A percentile compares a stretch with the other conserved stretches of the same genome.
Evolutionary conservation across 2,888 invertebrate species (phyloP).

Genomic region (Carpatolechia fugitivella): DNA sequence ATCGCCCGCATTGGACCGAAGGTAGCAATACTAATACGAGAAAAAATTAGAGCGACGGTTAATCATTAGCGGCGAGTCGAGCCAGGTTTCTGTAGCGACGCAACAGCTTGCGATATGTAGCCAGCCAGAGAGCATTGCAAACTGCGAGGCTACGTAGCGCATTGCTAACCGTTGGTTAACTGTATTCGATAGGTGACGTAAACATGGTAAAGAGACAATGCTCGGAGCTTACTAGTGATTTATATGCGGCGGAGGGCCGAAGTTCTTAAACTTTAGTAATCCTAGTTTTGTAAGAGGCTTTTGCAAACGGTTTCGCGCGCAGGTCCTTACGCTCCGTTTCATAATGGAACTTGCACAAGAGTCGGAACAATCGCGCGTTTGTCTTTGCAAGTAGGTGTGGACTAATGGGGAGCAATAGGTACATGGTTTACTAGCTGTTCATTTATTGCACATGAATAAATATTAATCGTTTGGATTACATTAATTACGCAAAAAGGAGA

Average conservation of each 20-base stretch:
- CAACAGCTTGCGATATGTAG: conserved; percentile 76
- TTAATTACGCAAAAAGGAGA: not conserved
- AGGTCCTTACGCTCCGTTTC: conserved; percentile 65
- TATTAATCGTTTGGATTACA: not conserved
- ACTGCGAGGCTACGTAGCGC: conserved; percentile 52
- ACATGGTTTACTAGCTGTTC: conserved; percentile 15
- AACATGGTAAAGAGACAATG: conserved; percentile 58
- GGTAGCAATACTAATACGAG: conserved; percentile 2
- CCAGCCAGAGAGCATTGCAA: conserved; percentile 58
- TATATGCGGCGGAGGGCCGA: conserved; percentile 41
- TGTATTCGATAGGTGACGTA: conserved; percentile 62
- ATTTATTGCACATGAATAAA: conserved; percentile 1
- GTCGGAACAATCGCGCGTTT: conserved; percentile 51
- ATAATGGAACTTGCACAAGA: conserved; percentile 64
- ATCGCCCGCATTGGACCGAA: conserved; percentile 26
- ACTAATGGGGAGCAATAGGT: conserved; percentile 19
- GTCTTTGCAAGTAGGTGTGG: conserved; percentile 36
- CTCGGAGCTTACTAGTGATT: conserved; percentile 42
- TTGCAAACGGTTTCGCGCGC: conserved; percentile 54
- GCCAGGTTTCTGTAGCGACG: conserved; percentile 47
- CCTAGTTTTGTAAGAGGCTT: conserved; percentile 59
- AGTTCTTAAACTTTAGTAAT: conserved; percentile 47
- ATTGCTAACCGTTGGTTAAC: conserved; percentile 68
- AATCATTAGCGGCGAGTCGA: conserved; percentile 55
- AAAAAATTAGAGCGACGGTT: conserved; percentile 53